Evolutionary conservation across 2,113 vertebrate genomes (phyloP).

Genomic region (Hoplias malabaricus): DNA sequence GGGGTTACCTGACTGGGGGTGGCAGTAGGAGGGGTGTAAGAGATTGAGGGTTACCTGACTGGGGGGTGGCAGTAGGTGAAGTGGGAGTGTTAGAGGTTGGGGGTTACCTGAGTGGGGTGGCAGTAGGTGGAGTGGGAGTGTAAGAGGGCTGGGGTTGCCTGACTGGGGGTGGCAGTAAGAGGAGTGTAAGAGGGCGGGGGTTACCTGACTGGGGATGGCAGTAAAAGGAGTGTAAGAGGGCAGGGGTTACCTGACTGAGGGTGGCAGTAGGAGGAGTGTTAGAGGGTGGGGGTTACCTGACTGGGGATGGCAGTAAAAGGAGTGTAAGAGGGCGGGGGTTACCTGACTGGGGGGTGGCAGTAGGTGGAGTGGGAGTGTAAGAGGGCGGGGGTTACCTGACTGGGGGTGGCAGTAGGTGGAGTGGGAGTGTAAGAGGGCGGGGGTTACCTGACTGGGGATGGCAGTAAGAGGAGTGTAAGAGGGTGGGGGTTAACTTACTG

Average conservation of each 20-base stretch:
- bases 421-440: neutral
- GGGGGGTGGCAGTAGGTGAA: neutral
- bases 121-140: no score
- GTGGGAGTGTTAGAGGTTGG: neutral
- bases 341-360: no score
- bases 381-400: neutral
- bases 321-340: neutral
- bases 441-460: no score
- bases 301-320: no score
- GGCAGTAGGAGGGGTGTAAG: neutral
- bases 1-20: no score
- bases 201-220: no score
- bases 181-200: neutral
- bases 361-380: neutral
- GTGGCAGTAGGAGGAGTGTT: neutral
- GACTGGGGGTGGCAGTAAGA: neutral
- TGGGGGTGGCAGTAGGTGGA: no score
- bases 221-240: neutral
- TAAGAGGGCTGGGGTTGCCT: no score
- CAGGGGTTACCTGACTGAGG: no score
- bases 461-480: neutral
- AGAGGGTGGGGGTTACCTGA: neutral
- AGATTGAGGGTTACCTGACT: no score
- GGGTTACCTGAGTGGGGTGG: conserved; percentile 74
- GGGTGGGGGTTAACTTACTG: no score